Evolutionary conservation across 2,113 vertebrate species (phyloP), one percentile per base, ranked within the genome.

Genomic region (Prinia subflava): DNA sequence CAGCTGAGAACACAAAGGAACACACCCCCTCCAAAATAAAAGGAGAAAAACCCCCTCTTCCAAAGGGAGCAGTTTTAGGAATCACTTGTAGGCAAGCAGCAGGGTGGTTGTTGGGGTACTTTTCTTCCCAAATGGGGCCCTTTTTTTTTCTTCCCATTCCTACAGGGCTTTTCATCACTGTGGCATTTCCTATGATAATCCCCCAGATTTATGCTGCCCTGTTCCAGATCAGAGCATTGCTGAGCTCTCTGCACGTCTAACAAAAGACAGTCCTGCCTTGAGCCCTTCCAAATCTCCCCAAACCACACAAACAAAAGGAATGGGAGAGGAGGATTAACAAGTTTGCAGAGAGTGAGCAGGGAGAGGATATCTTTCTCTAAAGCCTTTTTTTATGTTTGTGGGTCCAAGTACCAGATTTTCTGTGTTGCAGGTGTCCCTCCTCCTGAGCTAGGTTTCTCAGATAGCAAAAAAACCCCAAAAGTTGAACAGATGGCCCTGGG

Each of bases 121-220:
- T 55, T 28, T 20, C 25, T 28, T 57, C 31, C 21, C 22, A 82
- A 12, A 63, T 21, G 60, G 28, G 39, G 68, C 76, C 64, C n/a
- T 92, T 77, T 75, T 46, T 39, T 59, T 90, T 88, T 85, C 53
- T 71, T 75, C n/a, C 11, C 42, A 12, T 52, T 90, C 76, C 60
- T 86, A 49, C 15, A 79, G n/a, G 19, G 49, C 24, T 93, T 95
- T 96, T 95, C 91, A 95, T 92, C 92, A 71, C 76, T 80, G 25
- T 92, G 90, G 76, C 74, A 97, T 96, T 96, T 97, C 92, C 94
- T 84, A 89, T 1, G 3, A 69, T 92, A 97, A 97, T 93, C 91
- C 86, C 11, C 39, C 62, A 92, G 91, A 95, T 95, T 95, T 94
- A 78, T 53, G 56, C 73, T 82, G 90, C 75, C 37, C 73, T 64